A percentile compares a stretch with the other conserved stretches of the same genome.
Evolutionary conservation across 2,797 vertebrate genomes (phyloP).

Genomic region (Coilia nasus): DNA sequence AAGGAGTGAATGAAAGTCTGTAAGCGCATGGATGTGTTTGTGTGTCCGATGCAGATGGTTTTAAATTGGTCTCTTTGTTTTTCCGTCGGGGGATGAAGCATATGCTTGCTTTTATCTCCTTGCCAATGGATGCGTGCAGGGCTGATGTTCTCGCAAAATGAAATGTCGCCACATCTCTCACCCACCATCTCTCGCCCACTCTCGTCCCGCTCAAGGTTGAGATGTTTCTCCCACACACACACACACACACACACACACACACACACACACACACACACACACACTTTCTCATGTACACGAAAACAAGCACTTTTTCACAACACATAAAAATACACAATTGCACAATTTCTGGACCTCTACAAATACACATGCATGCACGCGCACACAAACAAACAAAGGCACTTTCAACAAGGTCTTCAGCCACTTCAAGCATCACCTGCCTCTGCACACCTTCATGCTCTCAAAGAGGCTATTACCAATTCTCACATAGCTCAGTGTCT

Average conservation of each 20-base stretch:
- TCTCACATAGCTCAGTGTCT: slow-evolving; percentile 73
- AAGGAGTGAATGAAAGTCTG: not conserved
- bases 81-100: slow-evolving; percentile 76
- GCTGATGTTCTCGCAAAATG: slow-evolving; percentile 81
- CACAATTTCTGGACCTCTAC: not conserved
- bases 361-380: not conserved
- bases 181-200: slow-evolving; percentile 60
- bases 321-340: not conserved
- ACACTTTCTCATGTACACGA: slow-evolving; percentile 39
- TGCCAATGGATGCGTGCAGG: slow-evolving; percentile 60
- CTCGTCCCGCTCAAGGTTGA: slow-evolving; percentile 64
- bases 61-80: slow-evolving; percentile 84
- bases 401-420: slow-evolving; percentile 54
- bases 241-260: slow-evolving; percentile 8
- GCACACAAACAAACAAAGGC: slow-evolving; percentile 50
- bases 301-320: slow-evolving; percentile 35
- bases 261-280: slow-evolving; percentile 29
- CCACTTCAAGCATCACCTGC: slow-evolving; percentile 69
- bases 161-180: slow-evolving; percentile 78
- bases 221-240: slow-evolving; percentile 56
- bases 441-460: slow-evolving; percentile 75
- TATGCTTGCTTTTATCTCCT: slow-evolving; percentile 78
- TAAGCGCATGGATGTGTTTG: slow-evolving; percentile 41
- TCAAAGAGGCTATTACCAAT: slow-evolving; percentile 79
- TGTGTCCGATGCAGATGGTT: slow-evolving; percentile 77